Evolutionary conservation across 2,113 vertebrate genomes (phyloP).

Genomic region (Nanger granti): DNA sequence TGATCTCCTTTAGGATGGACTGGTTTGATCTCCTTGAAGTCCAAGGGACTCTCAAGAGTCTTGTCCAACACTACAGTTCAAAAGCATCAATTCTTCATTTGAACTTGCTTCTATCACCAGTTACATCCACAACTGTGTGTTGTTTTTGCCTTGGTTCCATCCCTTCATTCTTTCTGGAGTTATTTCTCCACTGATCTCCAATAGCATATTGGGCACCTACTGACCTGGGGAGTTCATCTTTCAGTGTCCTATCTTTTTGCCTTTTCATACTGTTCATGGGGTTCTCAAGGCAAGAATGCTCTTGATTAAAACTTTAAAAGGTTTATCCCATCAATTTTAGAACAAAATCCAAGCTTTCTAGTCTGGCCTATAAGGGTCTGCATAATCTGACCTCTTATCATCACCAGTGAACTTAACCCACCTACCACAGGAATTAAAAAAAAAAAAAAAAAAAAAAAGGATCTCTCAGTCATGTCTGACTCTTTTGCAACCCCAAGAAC

Average conservation of each 20-base stretch:
- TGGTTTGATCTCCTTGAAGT: neutral
- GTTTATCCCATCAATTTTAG: neutral
- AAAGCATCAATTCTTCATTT: neutral
- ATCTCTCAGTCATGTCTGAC: neutral
- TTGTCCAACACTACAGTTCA: neutral
- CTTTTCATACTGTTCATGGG: neutral
- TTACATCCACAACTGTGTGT: neutral
- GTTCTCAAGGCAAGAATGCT: neutral
- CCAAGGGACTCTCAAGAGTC: neutral
- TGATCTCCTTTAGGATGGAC: neutral
- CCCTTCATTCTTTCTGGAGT: neutral
- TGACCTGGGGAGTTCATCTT: neutral
- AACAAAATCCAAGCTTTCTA: neutral
- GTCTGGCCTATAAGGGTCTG: neutral
- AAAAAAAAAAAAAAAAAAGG: no score
- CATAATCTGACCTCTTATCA: neutral
- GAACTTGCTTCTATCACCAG: neutral
- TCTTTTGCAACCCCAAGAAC: neutral
- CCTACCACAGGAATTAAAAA: neutral
- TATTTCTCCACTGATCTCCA: neutral
- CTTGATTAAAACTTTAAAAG: neutral
- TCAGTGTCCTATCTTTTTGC: neutral
- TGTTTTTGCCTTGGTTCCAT: neutral
- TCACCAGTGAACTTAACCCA: neutral
- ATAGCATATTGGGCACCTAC: neutral